Evolutionary conservation across 2,797 vertebrate genomes (phyloP).

Genomic region (Anisognathus igniventris): DNA sequence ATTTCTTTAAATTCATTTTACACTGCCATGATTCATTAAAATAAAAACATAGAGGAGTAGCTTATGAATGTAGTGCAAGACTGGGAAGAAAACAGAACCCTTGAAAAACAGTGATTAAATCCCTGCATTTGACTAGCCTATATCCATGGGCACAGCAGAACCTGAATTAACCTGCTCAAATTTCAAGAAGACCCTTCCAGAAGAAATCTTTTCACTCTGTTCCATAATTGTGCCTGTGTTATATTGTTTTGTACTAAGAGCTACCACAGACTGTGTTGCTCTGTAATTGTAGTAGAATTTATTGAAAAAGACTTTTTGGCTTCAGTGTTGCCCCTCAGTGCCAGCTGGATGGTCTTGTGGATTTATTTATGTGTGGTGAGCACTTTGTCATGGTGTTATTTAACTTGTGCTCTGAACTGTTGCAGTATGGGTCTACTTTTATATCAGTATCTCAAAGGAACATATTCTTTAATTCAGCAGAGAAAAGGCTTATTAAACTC

Average conservation of each 20-base stretch:
- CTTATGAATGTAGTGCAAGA: not conserved
- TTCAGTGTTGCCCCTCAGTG: not conserved
- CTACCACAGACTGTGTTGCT: not conserved
- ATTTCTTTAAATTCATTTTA: not conserved
- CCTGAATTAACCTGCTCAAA: not conserved
- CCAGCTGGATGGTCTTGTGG: not conserved
- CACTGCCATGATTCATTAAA: not conserved
- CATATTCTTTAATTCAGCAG: not conserved
- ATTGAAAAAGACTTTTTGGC: not conserved
- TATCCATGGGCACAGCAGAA: not conserved
- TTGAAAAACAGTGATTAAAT: not conserved
- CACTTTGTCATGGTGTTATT: not conserved
- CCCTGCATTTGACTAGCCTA: not conserved
- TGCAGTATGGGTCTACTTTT: not conserved
- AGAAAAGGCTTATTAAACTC: constrained; percentile 29
- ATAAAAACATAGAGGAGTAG: not conserved
- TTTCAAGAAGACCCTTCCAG: not conserved
- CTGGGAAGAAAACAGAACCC: not conserved
- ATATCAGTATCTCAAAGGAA: constrained; percentile 1
- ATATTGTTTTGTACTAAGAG: not conserved
- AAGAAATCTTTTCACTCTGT: not conserved
- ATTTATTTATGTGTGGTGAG: not conserved
- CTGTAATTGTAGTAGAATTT: not conserved
- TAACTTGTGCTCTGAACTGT: constrained; percentile 11
- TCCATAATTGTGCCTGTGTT: not conserved